Evolutionary conservation across 2,888 invertebrate species (phyloP).

Genomic region (Dorcus hopei): DNA sequence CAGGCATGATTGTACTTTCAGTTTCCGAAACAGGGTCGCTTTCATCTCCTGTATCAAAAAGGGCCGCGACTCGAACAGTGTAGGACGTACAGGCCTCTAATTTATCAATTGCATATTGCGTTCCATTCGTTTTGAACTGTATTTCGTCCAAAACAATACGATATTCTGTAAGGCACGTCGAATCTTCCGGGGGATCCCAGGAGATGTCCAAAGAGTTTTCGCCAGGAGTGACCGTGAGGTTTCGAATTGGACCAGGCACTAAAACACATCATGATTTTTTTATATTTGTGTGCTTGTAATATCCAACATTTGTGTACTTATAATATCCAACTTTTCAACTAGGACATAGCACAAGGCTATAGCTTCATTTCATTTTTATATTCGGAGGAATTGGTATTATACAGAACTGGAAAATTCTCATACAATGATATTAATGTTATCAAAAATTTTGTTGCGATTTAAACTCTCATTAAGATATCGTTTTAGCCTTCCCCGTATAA

Average conservation of each 20-base stretch:
- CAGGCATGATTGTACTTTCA: neutral
- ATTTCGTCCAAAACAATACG: neutral
- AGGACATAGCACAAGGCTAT: too few relatives aligned
- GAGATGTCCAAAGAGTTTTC: conserved; percentile 1
- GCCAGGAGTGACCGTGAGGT: conserved; percentile 1
- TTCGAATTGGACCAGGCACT: conserved; percentile 18
- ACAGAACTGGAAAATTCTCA: too few relatives aligned
- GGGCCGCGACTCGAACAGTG: conserved; percentile 12
- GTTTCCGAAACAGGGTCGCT: neutral
- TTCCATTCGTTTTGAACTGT: neutral
- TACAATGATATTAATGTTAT: too few relatives aligned
- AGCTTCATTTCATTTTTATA: too few relatives aligned
- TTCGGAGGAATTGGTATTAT: too few relatives aligned
- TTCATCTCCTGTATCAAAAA: neutral
- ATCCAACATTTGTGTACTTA: too few relatives aligned
- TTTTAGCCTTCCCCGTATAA: too few relatives aligned
- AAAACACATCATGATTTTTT: neutral
- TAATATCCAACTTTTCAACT: too few relatives aligned
- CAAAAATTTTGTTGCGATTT: too few relatives aligned
- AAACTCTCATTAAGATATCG: too few relatives aligned
- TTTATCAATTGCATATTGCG: conserved; percentile 4
- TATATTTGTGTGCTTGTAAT: too few relatives aligned
- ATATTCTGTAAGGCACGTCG: conserved; percentile 11
- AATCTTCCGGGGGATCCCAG: conserved; percentile 16
- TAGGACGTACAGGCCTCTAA: conserved; percentile 19